These are phyloP conservation scores for Athalia cordata DNA, from an alignment of 2,888 invertebrate species.

Conservation along the genomic window DNA sequence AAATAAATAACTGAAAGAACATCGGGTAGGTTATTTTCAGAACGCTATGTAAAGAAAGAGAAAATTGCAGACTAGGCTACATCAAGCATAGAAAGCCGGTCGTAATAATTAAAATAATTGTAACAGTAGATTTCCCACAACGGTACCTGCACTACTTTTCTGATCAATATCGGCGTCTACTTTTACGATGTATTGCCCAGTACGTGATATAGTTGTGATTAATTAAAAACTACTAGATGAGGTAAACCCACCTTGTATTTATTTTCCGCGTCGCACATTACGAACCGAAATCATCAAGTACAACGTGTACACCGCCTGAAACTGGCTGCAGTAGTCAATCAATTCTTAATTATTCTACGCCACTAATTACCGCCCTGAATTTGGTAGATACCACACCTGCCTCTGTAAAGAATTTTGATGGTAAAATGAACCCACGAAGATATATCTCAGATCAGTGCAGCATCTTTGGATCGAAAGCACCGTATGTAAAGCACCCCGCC, in stretches of 20 bases:
- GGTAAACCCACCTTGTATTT: slow-evolving; percentile 15
- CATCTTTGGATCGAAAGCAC: background rate
- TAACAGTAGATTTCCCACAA: background rate
- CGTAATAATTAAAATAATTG: slow-evolving; percentile 33
- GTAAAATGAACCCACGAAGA: background rate
- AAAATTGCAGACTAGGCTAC: background rate
- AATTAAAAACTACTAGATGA: background rate
- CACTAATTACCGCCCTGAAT: slow-evolving; percentile 5
- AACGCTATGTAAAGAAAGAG: slow-evolving; percentile 8
- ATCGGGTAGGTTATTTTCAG: slow-evolving; percentile 15
- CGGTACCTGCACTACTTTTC: slow-evolving; percentile 1
- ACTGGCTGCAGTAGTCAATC: background rate
- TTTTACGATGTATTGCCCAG: background rate
- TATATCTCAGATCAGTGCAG: slow-evolving; percentile 1
- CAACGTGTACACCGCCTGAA: slow-evolving; percentile 1
- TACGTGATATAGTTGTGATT: background rate
- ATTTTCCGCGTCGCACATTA: background rate
- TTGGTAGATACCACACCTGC: background rate
- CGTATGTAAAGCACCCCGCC: slow-evolving; percentile 19
- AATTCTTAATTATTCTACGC: slow-evolving; percentile 11
- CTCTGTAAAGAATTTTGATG: background rate
- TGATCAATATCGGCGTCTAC: slow-evolving; percentile 24
- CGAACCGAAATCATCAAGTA: slow-evolving; percentile 11
- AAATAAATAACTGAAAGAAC: slow-evolving; percentile 1
- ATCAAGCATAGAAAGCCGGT: background rate